Conservation (phyloP, 2,888 invertebrate species). For the Leptothorax acervorum region DNA sequence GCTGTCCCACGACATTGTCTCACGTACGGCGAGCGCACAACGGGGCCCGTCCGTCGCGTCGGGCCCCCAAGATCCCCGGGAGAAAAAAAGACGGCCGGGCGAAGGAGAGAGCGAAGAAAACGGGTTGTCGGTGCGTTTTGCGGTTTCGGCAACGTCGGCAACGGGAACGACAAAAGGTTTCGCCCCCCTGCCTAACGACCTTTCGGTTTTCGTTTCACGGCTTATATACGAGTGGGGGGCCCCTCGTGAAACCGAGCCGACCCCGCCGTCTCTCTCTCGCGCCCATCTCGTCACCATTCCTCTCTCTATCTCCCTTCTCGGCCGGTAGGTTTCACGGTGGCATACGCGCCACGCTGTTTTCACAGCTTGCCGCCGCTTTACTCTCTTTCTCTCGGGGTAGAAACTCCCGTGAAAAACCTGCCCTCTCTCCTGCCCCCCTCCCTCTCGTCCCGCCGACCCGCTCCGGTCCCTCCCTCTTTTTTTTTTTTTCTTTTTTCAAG, state of each 20-base stretch:
- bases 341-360: conserved; percentile 77
- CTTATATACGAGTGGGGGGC: conserved; percentile 74
- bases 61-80: conserved; percentile 29
- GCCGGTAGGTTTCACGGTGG: conserved; percentile 64
- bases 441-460: conserved; percentile 52
- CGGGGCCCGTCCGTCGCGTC: conserved; percentile 50
- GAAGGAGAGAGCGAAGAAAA: conserved; percentile 60
- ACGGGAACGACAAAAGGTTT: conserved; percentile 83
- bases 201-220: conserved; percentile 84
- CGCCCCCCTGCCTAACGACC: conserved; percentile 85
- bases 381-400: conserved; percentile 63
- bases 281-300: conserved; percentile 22
- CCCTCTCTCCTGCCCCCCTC: conserved; percentile 60
- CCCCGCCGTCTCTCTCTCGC: conserved; percentile 38
- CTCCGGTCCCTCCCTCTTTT: conserved; percentile 59
- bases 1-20: conserved; percentile 51
- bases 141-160: conserved; percentile 83
- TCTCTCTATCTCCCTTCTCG: conserved; percentile 56
- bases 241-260: conserved; percentile 79
- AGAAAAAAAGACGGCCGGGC: conserved; percentile 58
- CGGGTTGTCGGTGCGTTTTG: conserved; percentile 74
- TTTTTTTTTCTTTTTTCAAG: conserved; percentile 65
- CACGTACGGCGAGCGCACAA: conserved; percentile 55
- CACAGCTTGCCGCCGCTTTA: conserved; percentile 82
- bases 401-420: conserved; percentile 69